These are phyloP conservation scores for Epicampocera succincta DNA, from an alignment of 2,888 invertebrate genomes.

Conservation along the genomic window DNA sequence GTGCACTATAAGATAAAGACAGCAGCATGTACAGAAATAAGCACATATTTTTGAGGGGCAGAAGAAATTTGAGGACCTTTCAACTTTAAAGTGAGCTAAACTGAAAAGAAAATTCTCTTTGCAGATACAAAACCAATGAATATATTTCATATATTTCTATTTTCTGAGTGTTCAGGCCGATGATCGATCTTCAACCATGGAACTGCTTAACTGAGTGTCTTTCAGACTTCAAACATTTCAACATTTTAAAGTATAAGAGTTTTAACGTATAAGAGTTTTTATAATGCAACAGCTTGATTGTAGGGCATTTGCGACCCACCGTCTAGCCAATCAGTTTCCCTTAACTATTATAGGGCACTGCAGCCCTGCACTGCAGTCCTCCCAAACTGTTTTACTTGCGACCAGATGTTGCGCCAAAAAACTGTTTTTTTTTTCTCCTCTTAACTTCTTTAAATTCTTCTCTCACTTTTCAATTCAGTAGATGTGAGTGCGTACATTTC, in stretches of 20 bases:
- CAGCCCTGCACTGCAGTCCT: conserved; percentile 5
- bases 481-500: conserved; percentile 12
- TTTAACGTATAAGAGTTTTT: too few species aligned
- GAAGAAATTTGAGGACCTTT: background rate
- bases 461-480: conserved; percentile 5
- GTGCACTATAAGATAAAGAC: conserved; percentile 32
- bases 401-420: conserved; percentile 45
- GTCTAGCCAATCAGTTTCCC: conserved; percentile 36
- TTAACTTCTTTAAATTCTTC: conserved; percentile 19
- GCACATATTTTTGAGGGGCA: background rate
- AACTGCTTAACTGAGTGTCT: too few species aligned
- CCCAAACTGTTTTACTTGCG: conserved; percentile 21
- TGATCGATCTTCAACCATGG: too few species aligned
- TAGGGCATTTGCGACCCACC: conserved; percentile 15
- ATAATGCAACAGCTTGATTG: too few species aligned
- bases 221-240: too few species aligned
- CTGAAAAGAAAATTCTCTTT: background rate
- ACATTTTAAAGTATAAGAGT: too few species aligned
- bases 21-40: conserved; percentile 12
- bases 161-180: too few species aligned
- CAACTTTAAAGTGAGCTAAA: background rate
- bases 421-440: conserved; percentile 16
- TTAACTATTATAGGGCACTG: conserved; percentile 42
- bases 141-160: too few species aligned
- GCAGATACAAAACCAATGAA: too few species aligned